Conservation (phyloP, 2,888 invertebrate genomes). For the Arge pagana region DNA sequence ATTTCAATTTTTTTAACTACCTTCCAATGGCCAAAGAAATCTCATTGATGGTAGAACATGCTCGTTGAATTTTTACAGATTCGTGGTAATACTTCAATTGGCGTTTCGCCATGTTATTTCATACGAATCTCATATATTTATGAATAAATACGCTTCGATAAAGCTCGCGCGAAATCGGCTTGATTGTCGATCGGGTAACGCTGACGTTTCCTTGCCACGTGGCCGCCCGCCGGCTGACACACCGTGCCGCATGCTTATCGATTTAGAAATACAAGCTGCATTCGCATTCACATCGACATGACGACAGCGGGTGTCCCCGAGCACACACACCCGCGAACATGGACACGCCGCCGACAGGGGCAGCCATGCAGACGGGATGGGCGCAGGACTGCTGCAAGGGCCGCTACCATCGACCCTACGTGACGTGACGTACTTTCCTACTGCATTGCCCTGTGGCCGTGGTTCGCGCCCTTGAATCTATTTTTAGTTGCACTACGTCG, state of each 20-base stretch:
- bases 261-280: constrained; percentile 21
- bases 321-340: neutral
- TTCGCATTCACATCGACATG: constrained; percentile 15
- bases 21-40: too few relatives aligned
- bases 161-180: too few relatives aligned
- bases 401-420: constrained; percentile 30
- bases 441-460: constrained; percentile 38
- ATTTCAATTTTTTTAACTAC: too few relatives aligned
- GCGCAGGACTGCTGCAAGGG: constrained; percentile 13
- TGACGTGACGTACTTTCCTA: constrained; percentile 36
- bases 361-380: constrained; percentile 17
- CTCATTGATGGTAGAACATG: too few relatives aligned
- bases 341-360: neutral
- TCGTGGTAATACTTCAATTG: too few relatives aligned
- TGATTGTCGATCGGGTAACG: constrained; percentile 8
- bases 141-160: too few relatives aligned
- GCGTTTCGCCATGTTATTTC: too few relatives aligned
- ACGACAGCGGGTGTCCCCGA: neutral
- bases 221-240: constrained; percentile 28
- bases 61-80: too few relatives aligned
- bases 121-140: too few relatives aligned
- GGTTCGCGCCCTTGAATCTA: constrained; percentile 48
- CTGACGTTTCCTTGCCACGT: constrained; percentile 32
- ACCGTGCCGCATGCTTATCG: constrained; percentile 27
- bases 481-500: constrained; percentile 36